Conservation (phyloP, 2,888 invertebrate genomes). For the Frankliniella fusca region DNA sequence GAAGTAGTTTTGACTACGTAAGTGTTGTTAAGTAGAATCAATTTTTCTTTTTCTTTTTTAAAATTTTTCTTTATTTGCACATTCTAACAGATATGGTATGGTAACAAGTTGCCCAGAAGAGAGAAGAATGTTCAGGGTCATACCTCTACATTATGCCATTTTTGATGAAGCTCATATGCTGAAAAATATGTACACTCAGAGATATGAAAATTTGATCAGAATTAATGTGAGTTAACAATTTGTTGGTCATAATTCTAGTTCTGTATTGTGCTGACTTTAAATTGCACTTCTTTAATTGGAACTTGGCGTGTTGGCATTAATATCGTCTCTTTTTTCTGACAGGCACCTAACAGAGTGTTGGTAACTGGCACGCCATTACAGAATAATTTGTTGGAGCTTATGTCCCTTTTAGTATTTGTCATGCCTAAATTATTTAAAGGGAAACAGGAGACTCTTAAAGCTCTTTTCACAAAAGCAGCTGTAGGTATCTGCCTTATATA, state of each 20-base stretch:
- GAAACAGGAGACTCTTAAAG: constrained; percentile 81
- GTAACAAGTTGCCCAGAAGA: constrained; percentile 83
- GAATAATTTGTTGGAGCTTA: constrained; percentile 91
- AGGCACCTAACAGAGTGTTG: constrained; percentile 80
- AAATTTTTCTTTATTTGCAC: background rate
- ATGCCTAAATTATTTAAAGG: constrained; percentile 93
- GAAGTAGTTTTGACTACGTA: constrained; percentile 88
- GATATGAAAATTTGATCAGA: constrained; percentile 82
- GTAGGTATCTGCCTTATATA: constrained; percentile 47
- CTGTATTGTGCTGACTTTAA: background rate
- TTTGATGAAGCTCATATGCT: constrained; percentile 98
- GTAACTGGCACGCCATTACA: constrained; percentile 95
- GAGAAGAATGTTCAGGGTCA: constrained; percentile 84
- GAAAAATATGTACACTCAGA: constrained; percentile 91
- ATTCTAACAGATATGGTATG: constrained; percentile 58
- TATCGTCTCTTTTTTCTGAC: constrained; percentile 41
- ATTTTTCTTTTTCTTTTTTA: background rate
- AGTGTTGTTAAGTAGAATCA: constrained; percentile 44
- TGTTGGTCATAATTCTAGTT: background rate
- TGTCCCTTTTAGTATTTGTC: constrained; percentile 91
- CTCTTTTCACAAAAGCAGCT: constrained; percentile 74
- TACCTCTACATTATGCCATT: constrained; percentile 83
- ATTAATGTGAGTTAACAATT: constrained; percentile 60
- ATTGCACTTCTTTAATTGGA: background rate
- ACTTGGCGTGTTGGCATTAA: constrained; percentile 23